Evolutionary conservation across 35 echinoderm and acorn worm genomes (phyloP), one percentile per base, ranked within the genome.

Genomic region (Heliocidaris tuberculata): DNA sequence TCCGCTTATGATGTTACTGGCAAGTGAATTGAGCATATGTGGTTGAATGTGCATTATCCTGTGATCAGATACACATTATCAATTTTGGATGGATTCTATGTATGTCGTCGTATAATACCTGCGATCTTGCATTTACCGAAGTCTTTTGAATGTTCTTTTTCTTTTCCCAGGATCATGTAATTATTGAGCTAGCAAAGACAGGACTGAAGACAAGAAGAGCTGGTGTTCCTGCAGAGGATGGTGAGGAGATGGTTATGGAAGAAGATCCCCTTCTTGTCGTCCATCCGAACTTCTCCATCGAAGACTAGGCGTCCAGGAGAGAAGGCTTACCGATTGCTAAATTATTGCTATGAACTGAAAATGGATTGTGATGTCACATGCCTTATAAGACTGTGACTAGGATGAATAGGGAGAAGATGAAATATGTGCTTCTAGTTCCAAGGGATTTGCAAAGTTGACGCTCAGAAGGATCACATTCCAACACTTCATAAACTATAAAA

Each of bases 251-350:
- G 29, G 42, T 94, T 1, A 88, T 86, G 7, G 97, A 97, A 85
- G 94, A 95, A 13, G 98, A 99, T 61, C 94, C 98, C 0, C 93
- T 97, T 10, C 70, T 99, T 49, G 98, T 99, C 27, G 95, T 99
- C 47, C 98, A 99, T 95, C 98, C 98, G 4, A 99, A 99, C 61
- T 99, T 96, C 91, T 95, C 89, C 19, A 94, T 99, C 16, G 98
- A 99, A n/a, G 94, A 85, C 32, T 98, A 93, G 50, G 21, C 65
- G 0, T 24, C 60, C 65, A 2, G 27, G 65, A n/a, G 65, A n/a
- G 5, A 19, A 27, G 35, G 35, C 35, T 42, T 42, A 42, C 21
- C 1, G 21, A 8, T 6, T 27, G 21, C 27, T 78, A 78, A 78
- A 78, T 78, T 78, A 78, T 78, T 78, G 19, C 21, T 78, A 78